Base-by-base conservation (phyloP, 2,888 invertebrate genomes). In the Lasius platythorax region DNA sequence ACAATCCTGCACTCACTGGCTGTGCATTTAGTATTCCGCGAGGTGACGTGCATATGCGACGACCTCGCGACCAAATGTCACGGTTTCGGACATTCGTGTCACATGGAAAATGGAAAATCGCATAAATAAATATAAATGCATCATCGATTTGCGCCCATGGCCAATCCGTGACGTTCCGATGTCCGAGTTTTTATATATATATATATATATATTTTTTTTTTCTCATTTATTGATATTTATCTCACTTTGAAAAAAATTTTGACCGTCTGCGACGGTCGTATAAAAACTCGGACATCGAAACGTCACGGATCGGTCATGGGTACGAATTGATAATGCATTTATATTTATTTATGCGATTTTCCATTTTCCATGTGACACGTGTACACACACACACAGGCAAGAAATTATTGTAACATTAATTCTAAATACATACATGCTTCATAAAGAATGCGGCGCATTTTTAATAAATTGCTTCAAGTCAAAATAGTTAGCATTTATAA, bases 261-360 rank as follows among this genome's bases (percentile, higher is more conserved):
- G 37, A 37, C 37, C 5, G 23, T 56, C 67, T 2, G 78, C 43
- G 28, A 18, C 56, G 40, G 37, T 37, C 37, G 37, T 37, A 56
- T 67, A 73, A 58, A 78, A 78, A 78, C 67, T 78, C 56, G 56
- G 9, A 78, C 67, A n/a, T 50, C 43, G 30, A 30, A 61, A 74
- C 50, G 75, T 75, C 46, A 30, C 37, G 37, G 74, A 64, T 64
- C 50, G 0, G 23, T 23, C 23, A 23, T 23, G 23, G 64, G 37
- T 37, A 67, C 53, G 67, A 67, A 78, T 78, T 67, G 67, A 78
- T 78, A 56, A 78, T 67, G 67, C 67, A 78, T 78, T 78, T 56
- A 78, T 78, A 78, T 78, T 78, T 78, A 78, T 78, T 78, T 78
- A 78, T 78, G 30, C 78, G 56, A 78, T 78, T 78, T 78, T 67